Conservation (phyloP, 2,113 vertebrate genomes). For the Pteronura brasiliensis region DNA sequence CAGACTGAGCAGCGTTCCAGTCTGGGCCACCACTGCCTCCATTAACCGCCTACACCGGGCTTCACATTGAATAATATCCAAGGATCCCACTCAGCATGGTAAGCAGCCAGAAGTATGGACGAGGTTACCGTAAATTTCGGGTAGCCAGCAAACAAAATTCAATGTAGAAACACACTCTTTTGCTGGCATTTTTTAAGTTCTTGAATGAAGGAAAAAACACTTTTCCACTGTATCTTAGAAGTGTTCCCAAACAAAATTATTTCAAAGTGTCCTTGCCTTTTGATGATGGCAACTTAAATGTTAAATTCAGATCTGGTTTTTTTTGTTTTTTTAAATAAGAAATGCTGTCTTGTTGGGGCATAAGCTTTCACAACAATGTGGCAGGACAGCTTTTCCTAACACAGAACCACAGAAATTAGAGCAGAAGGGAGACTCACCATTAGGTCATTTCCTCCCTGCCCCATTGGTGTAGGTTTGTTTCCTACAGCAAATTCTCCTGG, state of each 20-base stretch:
- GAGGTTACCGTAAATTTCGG: constrained; percentile 36
- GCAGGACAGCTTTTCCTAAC: constrained; percentile 44
- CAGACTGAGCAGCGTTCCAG: background rate
- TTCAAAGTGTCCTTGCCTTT: constrained; percentile 9
- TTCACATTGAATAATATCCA: constrained; percentile 28
- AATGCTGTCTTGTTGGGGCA: constrained; percentile 21
- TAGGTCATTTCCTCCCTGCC: constrained; percentile 67
- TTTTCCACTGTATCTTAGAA: constrained; percentile 54
- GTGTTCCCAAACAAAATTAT: constrained; percentile 45
- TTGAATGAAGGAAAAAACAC: background rate
- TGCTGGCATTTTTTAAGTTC: constrained; percentile 38
- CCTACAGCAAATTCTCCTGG: constrained; percentile 63
- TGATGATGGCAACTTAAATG: constrained; percentile 27
- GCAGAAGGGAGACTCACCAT: constrained; percentile 39
- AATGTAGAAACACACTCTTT: constrained; percentile 16
- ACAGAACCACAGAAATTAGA: constrained; percentile 43
- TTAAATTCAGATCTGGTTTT: constrained; percentile 43
- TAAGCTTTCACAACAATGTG: constrained; percentile 48
- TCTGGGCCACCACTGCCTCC: background rate
- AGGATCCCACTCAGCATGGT: background rate
- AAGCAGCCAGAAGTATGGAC: background rate
- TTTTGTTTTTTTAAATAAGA: background rate
- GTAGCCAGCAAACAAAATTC: background rate
- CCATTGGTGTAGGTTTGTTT: constrained; percentile 65
- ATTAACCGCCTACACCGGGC: background rate